Evolutionary conservation across 2,113 vertebrate species (phyloP).

Genomic region (Chrysemys picta): DNA sequence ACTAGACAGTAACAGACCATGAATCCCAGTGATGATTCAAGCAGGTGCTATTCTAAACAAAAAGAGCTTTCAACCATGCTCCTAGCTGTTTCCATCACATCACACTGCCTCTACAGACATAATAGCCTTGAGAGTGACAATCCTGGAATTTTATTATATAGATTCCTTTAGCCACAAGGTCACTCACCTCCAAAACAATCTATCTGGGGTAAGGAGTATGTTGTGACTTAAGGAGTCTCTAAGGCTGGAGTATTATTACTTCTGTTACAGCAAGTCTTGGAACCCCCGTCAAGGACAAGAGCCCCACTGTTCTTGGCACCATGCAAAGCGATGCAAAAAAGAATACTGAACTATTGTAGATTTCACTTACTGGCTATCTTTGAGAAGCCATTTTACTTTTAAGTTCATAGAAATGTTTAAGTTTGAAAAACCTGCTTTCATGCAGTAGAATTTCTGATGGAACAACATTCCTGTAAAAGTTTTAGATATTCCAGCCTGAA

Average conservation of each 20-base stretch:
- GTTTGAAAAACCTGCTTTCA: background rate
- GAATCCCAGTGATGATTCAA: background rate
- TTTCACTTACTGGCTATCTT: background rate
- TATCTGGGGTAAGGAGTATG: rapidly evolving
- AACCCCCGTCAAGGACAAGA: background rate
- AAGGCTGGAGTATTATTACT: background rate
- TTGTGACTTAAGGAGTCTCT: rapidly evolving
- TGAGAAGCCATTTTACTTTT: background rate
- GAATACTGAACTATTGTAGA: background rate
- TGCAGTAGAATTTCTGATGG: background rate
- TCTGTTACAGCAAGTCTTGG: background rate
- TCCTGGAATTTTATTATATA: background rate
- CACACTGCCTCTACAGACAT: background rate
- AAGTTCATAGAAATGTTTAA: background rate
- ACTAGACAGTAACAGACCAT: background rate
- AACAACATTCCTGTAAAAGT: background rate
- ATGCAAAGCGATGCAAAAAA: background rate
- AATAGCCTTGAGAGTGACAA: background rate
- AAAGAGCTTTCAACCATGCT: background rate
- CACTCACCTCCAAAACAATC: background rate
- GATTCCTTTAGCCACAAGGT: background rate
- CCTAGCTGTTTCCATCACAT: background rate
- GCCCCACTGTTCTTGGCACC: background rate
- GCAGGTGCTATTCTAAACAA: background rate
- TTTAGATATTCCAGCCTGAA: background rate